Base-by-base conservation (phyloP, 2,888 invertebrate genomes). In the Eumacrocentrus americanus region DNA sequence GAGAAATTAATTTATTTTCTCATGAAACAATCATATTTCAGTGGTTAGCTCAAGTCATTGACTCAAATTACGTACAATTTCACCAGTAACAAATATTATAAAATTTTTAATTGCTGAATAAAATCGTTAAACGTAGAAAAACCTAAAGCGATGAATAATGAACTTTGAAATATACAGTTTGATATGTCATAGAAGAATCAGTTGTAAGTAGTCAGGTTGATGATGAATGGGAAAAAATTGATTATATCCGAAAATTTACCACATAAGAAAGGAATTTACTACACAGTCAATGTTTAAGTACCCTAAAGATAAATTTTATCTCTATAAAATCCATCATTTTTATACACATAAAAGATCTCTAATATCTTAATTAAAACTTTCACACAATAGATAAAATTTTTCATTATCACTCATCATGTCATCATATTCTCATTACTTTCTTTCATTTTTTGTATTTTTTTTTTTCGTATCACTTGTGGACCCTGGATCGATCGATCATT, bases 281-380 rank as follows among this genome's bases (percentile, higher is more conserved):
- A 22, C 38, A 40, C 25, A 14, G 20, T 42, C 40, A 20, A 37
- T 64, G 20, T 54, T 64, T 68, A 67, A 67, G 64, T 68, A 68
- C 64, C 61, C 57, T 62, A 25, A 35, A 44, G 60, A 64, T 55
- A 53, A 57, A 6, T 56, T 37, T 61, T 54, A 60, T 58, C 37
- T 47, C 34, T 22, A 54, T 61, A 62, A 61, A 65, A 65, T 65
- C 62, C 57, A 66, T 64, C 57, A 64, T 65, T 59, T 68, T 67
- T 72, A 69, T 69, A 73, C 72, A 72, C 60, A 62, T 68, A 71
- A 66, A 72, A 73, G 72, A 68, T 71, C 70, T 68, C 68, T 66
- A 50, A 60, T 64, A 58, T 65, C 54, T 62, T 63, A 61, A 37
- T 62, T 48, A 56, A 47, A 34, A 63, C 61, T 57, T 60, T 34